phyloP scores from a whole-genome alignment of 2,113 vertebrate species.

The Pterophyllum scalare region DNA sequence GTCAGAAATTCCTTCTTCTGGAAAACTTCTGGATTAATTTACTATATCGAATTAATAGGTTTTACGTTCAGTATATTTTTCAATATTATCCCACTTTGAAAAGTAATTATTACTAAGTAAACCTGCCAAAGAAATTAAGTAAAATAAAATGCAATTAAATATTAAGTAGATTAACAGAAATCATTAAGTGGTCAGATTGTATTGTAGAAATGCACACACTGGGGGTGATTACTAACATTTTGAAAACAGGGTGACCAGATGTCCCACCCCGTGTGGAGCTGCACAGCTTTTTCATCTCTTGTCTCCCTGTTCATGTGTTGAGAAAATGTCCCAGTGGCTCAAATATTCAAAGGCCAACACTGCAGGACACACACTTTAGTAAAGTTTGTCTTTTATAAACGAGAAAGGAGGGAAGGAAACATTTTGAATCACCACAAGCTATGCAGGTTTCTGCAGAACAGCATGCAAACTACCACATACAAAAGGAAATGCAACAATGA shows the following conservation, averaged over 20 bases:
- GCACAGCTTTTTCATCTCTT: neutral
- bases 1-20: too few species aligned
- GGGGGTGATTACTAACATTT: neutral
- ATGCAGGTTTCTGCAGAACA: neutral
- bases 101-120: too few species aligned
- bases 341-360: too few species aligned
- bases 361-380: neutral
- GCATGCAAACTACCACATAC: neutral
- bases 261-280: neutral
- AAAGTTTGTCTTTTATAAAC: neutral
- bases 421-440: neutral
- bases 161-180: neutral
- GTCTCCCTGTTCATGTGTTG: too few species aligned
- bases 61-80: neutral
- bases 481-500: neutral
- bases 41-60: neutral
- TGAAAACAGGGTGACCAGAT: neutral
- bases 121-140: neutral
- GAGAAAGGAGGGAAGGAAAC: neutral
- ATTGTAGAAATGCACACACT: fast-evolving
- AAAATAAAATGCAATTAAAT: neutral
- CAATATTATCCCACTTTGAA: neutral
- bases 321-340: too few species aligned
- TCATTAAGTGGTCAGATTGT: neutral
- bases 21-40: too few species aligned